These are phyloP conservation scores for Drosophila equinoxialis DNA, from an alignment of 1,140 invertebrate species.

Conservation along the genomic window DNA sequence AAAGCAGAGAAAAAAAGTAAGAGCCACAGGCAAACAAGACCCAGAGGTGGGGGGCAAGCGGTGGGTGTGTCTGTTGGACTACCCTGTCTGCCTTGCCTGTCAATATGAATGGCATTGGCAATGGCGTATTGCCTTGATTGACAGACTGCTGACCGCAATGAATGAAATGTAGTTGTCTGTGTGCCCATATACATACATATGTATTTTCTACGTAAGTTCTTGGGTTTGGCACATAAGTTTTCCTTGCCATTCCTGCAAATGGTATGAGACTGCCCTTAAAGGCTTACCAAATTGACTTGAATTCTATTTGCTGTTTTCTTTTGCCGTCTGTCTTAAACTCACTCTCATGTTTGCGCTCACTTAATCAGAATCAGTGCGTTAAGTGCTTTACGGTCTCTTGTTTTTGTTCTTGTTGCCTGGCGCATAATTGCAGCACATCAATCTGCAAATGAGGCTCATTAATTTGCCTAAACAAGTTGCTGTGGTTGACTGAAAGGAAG, in stretches of 20 bases:
- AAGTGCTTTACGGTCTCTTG: conserved; percentile 65
- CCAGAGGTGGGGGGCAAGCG: neutral
- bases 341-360: conserved; percentile 39
- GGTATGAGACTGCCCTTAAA: conserved; percentile 42
- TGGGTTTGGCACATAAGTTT: neutral
- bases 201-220: neutral
- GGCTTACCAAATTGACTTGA: conserved; percentile 22
- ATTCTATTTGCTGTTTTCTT: conserved; percentile 19
- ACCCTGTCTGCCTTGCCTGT: conserved; percentile 1
- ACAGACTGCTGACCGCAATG: conserved; percentile 72
- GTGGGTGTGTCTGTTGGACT: neutral
- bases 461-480: conserved; percentile 66
- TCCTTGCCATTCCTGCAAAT: too few relatives aligned
- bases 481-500: neutral
- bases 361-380: conserved; percentile 78
- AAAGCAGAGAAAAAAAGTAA: conserved; percentile 32
- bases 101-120: conserved; percentile 56
- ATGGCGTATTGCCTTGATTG: conserved; percentile 71
- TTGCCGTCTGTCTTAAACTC: neutral
- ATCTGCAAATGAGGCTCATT: conserved; percentile 76
- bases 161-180: conserved; percentile 41
- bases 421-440: conserved; percentile 78
- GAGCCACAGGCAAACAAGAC: conserved; percentile 13
- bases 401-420: conserved; percentile 42
- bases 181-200: too few relatives aligned